phyloP scores from a whole-genome alignment of 2,797 vertebrate genomes.

The Acanthurus leucopareius region DNA sequence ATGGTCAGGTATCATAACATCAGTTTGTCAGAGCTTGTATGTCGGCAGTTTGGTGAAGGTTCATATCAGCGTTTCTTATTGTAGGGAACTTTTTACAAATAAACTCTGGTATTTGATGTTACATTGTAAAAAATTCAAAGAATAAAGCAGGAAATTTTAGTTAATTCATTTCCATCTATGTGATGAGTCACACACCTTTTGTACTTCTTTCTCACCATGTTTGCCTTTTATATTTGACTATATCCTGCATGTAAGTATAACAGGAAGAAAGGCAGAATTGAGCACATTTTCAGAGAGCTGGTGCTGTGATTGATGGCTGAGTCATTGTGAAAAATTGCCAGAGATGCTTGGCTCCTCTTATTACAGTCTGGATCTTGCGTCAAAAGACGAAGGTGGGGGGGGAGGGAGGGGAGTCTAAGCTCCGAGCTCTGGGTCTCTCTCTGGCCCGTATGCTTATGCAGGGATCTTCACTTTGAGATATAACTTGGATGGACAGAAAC shows the following conservation, averaged over 20 bases:
- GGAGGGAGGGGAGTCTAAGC: no score
- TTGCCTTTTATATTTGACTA: not conserved
- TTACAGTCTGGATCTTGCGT: conserved; percentile 44
- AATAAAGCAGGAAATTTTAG: no score
- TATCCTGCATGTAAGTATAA: conserved; percentile 10
- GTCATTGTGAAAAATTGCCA: conserved; percentile 55
- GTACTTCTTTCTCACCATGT: conserved; percentile 1
- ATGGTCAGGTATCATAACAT: no score
- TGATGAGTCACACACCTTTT: conserved; percentile 1
- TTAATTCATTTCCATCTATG: not conserved
- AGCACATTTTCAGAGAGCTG: conserved; percentile 23
- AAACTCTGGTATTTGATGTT: no score
- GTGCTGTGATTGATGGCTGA: conserved; percentile 64
- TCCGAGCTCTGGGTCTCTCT: not conserved
- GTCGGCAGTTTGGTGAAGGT: no score
- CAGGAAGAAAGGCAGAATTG: conserved; percentile 9
- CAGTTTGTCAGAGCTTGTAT: no score
- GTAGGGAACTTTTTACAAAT: no score
- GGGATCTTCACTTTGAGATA: conserved; percentile 56
- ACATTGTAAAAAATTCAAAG: no score
- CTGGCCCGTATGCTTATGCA: conserved; percentile 38
- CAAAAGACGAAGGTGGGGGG: not conserved
- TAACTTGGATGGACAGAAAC: conserved; percentile 58
- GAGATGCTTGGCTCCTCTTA: conserved; percentile 46
- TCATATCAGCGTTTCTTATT: no score